phyloP scores from a whole-genome alignment of 2,113 vertebrate genomes.

The Brienomyrus longianalis region DNA sequence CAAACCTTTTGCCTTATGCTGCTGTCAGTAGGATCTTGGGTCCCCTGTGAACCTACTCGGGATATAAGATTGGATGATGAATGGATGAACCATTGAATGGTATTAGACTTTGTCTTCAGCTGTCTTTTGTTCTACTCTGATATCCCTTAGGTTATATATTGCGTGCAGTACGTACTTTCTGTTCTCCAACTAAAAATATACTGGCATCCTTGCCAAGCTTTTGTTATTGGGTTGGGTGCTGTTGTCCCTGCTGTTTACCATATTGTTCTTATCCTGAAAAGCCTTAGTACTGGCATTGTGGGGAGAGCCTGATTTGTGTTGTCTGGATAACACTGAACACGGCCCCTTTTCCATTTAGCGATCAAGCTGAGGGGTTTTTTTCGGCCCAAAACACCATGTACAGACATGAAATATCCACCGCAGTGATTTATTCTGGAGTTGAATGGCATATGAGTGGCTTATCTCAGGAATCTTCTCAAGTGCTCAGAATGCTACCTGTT shows the following conservation, averaged over 20 bases:
- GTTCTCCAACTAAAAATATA: not conserved
- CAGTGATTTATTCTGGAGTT: not conserved
- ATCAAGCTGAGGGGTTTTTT: not conserved
- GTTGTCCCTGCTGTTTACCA: not conserved
- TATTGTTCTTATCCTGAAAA: not conserved
- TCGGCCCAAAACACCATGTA: not conserved
- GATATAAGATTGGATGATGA: not conserved
- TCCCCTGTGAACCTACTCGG: not conserved
- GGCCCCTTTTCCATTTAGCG: not conserved
- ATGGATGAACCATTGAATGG: not conserved
- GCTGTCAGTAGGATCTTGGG: not conserved
- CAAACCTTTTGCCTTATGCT: not conserved
- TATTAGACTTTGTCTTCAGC: not conserved
- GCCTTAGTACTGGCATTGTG: not conserved
- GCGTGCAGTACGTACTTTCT: not conserved
- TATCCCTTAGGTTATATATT: not conserved
- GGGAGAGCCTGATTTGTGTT: too few species aligned
- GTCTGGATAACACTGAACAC: not conserved
- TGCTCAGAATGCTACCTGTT: not conserved
- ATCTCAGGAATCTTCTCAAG: not conserved
- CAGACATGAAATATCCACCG: not conserved
- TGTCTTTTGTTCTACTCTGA: not conserved
- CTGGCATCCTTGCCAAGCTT: not conserved
- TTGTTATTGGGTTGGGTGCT: not conserved
- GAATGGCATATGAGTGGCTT: not conserved